Evolutionary conservation across 2,113 vertebrate genomes (phyloP).

Genomic region (Notothenia coriiceps): DNA sequence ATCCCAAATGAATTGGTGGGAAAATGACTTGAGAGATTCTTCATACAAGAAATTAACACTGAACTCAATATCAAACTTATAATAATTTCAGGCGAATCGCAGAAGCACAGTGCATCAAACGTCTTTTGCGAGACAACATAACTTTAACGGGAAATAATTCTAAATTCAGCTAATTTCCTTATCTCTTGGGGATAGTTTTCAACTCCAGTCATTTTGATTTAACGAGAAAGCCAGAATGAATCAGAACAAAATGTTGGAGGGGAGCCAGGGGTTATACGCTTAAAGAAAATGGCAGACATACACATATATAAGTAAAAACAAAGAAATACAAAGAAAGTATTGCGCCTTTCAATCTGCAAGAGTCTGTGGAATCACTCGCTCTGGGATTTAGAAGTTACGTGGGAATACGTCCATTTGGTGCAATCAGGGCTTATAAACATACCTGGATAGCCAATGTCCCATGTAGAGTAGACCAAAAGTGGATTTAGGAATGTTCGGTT

Average conservation of each 20-base stretch:
- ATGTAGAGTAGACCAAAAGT: too few species aligned
- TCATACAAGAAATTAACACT: slow-evolving; percentile 71
- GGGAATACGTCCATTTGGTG: background rate
- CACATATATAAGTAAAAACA: slow-evolving; percentile 4
- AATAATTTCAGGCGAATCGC: slow-evolving; percentile 57
- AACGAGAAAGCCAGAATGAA: background rate
- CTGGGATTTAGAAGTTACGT: background rate
- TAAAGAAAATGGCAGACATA: slow-evolving; percentile 1
- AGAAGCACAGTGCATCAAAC: slow-evolving; percentile 18
- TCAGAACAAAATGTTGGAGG: slow-evolving; percentile 18
- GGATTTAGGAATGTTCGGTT: too few species aligned
- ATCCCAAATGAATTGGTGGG: slow-evolving; percentile 57
- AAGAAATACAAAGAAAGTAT: background rate
- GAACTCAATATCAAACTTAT: slow-evolving; percentile 70
- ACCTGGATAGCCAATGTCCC: too few species aligned
- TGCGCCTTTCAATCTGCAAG: background rate
- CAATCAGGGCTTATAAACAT: background rate
- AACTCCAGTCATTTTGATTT: slow-evolving; percentile 14
- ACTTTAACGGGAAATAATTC: background rate
- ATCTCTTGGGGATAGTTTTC: slow-evolving; percentile 8
- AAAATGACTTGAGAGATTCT: slow-evolving; percentile 46
- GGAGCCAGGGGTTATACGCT: background rate
- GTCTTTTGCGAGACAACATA: slow-evolving; percentile 2
- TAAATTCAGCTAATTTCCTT: slow-evolving; percentile 13
- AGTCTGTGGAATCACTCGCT: background rate